Evolutionary conservation across 2,113 vertebrate genomes (phyloP), one percentile per base, ranked within the genome.

Genomic region (Delphinus delphis): DNA sequence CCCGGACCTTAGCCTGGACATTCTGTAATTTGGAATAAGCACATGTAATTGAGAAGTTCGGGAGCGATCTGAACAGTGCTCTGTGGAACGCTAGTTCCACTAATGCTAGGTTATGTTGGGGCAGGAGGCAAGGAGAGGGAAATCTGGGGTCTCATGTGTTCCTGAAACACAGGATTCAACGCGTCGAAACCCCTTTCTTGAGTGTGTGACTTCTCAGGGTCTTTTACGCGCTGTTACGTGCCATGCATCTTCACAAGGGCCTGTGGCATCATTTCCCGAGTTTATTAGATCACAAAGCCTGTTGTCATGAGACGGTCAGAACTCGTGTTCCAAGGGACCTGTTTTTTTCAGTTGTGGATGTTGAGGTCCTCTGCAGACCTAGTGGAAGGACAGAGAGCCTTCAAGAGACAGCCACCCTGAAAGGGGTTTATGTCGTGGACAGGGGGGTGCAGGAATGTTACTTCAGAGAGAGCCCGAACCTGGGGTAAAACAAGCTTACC

Each of bases 91-190:
- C 41, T 9, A 1, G 13, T 63, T 38, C 17, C 21, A 28, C 62
- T 20, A 28, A n/a, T 55, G 33, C 9, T 63, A 36, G 58, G 23
- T 62, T 44, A 7, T n/a, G 17, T 18, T 71, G 53, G 38, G 21
- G 41, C 1, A 2, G 8, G 2, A 10, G 79, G 13, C 18, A 5
- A 14, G 38, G 3, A 7, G 4, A 14, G 1, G 18, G 85, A 55
- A 73, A 53, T 68, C 58, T 41, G 2, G 4, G 11, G 13, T 68
- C 17, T 68, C 9, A 1, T n/a, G 87, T 33, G 21, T 47, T 67
- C 60, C 9, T 38, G 26, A 38, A 82, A 38, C 36, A 53, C 28
- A 2, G 20, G 36, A 44, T 12, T 83, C 71, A 60, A 23, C 26
- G 26, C 4, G 1, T 9, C 9, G 13, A 76, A 65, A 47, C 28